Evolutionary conservation across 2,888 invertebrate species (phyloP), one percentile per base, ranked within the genome.

Genomic region (Alviniconcha strummeri): DNA sequence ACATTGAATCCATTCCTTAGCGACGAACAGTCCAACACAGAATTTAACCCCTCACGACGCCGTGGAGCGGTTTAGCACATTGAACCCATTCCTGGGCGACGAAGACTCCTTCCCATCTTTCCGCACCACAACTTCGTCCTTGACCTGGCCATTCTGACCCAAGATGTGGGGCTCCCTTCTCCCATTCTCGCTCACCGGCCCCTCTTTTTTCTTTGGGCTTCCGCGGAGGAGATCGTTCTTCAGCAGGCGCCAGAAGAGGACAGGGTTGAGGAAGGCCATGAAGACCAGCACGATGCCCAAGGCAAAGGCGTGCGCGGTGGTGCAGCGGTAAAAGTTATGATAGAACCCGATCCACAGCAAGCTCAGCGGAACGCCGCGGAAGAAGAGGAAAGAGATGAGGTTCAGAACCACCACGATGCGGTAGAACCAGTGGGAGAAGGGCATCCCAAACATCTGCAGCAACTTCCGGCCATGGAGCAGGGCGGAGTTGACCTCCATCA

Each of bases 401-500:
- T 93, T 93, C n/a, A 91, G 55, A 76, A 85, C 80, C 72, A 88
- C 86, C 56, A 90, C 89, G 9, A 87, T 7, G 52, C 89, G 89
- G 86, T 93, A 93, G 74, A 90, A 83, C 86, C 86, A 87, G 80
- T 89, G 88, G 17, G 88, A 84, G 85, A 89, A 91, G 67, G 88
- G 85, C 36, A 90, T 86, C n/a, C 90, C 77, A 54, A 87, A 83
- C 90, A 93, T 90, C 87, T 93, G 93, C 56, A 93, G 83, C 19
- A 93, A 89, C 87, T 93, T 93, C 55, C 93, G 87, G 36, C 91
- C 89, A 84, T 93, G 93, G 7, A 93, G 90, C 86, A 92, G 93
- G 84, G 93, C 89, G 83, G 91, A 92, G 90, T 93, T 93, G 80
- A 93, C 89, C 84, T 93, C 93, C 15, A 91, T 90, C 82, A 92